phyloP scores from a whole-genome alignment of 1,140 invertebrate genomes.

The Drepana arcuata region DNA sequence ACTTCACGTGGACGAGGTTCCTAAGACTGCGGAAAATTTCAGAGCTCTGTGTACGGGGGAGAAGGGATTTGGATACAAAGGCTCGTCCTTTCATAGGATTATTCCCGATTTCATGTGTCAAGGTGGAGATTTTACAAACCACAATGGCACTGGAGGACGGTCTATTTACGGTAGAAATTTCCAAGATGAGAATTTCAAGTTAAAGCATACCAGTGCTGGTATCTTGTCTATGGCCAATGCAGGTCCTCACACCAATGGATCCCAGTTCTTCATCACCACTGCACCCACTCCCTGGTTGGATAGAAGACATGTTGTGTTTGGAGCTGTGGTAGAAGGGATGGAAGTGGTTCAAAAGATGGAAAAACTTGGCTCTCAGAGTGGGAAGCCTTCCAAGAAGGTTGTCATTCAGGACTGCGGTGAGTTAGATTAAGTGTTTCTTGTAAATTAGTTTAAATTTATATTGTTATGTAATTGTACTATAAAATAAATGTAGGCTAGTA shows the following conservation, averaged over 20 bases:
- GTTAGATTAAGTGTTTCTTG: conserved; percentile 69
- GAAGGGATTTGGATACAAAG: conserved; percentile 86
- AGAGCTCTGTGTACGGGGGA: conserved; percentile 86
- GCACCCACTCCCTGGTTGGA: conserved; percentile 87
- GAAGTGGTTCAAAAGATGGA: conserved; percentile 84
- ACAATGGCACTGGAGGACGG: conserved; percentile 86
- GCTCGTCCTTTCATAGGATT: conserved; percentile 85
- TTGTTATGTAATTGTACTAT: conserved; percentile 4
- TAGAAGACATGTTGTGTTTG: conserved; percentile 91
- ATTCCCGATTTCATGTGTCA: conserved; percentile 93
- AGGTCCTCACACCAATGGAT: conserved; percentile 86
- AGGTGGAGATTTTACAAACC: conserved; percentile 84
- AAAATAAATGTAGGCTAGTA: too few relatives aligned
- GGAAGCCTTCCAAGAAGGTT: conserved; percentile 85
- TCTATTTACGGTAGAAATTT: conserved; percentile 87
- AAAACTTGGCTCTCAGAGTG: conserved; percentile 81
- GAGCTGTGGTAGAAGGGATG: conserved; percentile 85
- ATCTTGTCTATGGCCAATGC: conserved; percentile 86
- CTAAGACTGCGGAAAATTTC: conserved; percentile 87
- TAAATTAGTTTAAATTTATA: too few relatives aligned
- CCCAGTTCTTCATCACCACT: conserved; percentile 90
- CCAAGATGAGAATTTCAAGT: conserved; percentile 85
- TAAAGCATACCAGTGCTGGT: conserved; percentile 83
- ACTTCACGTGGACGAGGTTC: conserved; percentile 80
- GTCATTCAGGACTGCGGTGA: conserved; percentile 84